phyloP scores from a whole-genome alignment of 1,140 invertebrate genomes.

The Ctenoplectra terminalis region DNA sequence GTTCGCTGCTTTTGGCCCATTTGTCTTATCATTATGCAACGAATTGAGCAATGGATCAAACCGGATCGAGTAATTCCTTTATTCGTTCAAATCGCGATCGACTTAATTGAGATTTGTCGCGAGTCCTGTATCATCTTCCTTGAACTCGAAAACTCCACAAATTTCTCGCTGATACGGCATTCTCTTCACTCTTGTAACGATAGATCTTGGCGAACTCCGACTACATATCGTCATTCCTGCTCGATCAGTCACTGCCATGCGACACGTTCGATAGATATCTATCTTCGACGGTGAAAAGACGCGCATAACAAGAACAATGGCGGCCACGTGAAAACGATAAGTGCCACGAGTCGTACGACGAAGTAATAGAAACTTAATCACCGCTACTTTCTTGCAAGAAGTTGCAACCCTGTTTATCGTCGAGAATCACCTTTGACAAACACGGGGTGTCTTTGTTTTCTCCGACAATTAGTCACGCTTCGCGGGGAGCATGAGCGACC shows the following conservation, averaged over 20 bases:
- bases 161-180: too few relatives aligned
- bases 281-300: background rate
- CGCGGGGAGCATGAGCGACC: background rate
- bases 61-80: constrained; percentile 58
- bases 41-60: constrained; percentile 58
- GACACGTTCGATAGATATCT: background rate
- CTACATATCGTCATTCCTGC: background rate
- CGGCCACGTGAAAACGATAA: background rate
- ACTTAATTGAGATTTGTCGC: background rate
- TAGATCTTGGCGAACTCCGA: background rate
- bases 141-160: too few relatives aligned
- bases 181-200: too few relatives aligned
- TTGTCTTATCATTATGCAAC: constrained; percentile 71
- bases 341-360: background rate
- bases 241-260: background rate
- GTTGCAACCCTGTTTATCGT: background rate
- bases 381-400: background rate
- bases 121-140: too few relatives aligned
- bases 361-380: constrained; percentile 17
- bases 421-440: background rate
- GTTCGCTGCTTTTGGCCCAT: constrained; percentile 53
- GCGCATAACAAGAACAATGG: background rate
- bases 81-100: constrained; percentile 51
- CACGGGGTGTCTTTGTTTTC: constrained; percentile 21
- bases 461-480: constrained; percentile 45